Conservation (phyloP, 2,113 vertebrate genomes). For the Verasper variegatus region DNA sequence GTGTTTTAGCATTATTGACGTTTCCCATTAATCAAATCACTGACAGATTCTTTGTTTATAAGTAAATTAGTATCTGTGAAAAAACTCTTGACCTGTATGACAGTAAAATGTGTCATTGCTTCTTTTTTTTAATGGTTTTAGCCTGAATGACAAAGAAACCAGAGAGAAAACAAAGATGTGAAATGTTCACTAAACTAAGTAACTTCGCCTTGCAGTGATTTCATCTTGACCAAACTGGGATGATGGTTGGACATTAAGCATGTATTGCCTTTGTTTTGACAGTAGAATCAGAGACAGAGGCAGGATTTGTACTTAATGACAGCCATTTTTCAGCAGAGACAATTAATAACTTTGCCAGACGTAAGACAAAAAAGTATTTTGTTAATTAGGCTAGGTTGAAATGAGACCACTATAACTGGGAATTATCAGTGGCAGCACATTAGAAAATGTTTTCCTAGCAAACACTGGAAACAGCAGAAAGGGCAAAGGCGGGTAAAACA, state of each 20-base stretch:
- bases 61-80: too few relatives aligned
- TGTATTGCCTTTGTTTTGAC: slow-evolving; percentile 29
- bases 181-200: too few relatives aligned
- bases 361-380: slow-evolving; percentile 3
- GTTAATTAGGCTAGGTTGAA: slow-evolving; percentile 56
- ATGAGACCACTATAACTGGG: slow-evolving; percentile 40
- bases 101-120: too few relatives aligned
- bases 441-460: slow-evolving; percentile 3
- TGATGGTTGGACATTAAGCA: background rate
- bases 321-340: slow-evolving; percentile 37
- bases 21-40: too few relatives aligned
- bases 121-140: too few relatives aligned
- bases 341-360: slow-evolving; percentile 40
- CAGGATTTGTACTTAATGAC: slow-evolving; percentile 42
- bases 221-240: too few relatives aligned
- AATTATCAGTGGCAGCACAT: slow-evolving; percentile 27
- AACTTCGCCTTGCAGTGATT: too few relatives aligned
- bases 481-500: slow-evolving; percentile 32
- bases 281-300: background rate
- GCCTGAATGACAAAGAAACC: too few relatives aligned
- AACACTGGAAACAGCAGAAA: slow-evolving; percentile 39
- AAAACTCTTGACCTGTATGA: too few relatives aligned
- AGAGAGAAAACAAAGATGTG: too few relatives aligned
- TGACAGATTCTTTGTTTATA: too few relatives aligned
- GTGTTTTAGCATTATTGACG: too few relatives aligned